Evolutionary conservation across 2,888 invertebrate genomes (phyloP).

Genomic region (Platynereis dumerilii): DNA sequence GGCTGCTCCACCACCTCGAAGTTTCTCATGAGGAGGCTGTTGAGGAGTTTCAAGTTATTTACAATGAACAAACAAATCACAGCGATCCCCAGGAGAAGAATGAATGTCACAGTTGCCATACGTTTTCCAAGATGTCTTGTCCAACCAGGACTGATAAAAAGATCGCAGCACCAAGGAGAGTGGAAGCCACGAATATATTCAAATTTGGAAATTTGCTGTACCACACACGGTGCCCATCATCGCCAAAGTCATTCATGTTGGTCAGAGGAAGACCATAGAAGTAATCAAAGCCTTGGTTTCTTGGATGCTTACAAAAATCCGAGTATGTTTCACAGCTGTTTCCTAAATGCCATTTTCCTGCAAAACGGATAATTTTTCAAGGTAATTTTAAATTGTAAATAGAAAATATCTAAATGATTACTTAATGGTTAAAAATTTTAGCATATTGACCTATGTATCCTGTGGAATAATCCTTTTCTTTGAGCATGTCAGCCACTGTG

Average conservation of each 20-base stretch:
- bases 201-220: conserved; percentile 10
- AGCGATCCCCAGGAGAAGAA: background rate
- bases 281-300: conserved; percentile 63
- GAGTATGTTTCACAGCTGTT: conserved; percentile 46
- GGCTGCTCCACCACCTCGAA: conserved; percentile 62
- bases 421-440: background rate
- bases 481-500: conserved; percentile 65
- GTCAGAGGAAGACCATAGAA: conserved; percentile 64
- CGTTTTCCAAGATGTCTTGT: background rate
- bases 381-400: background rate
- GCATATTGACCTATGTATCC: conserved; percentile 40
- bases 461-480: conserved; percentile 63
- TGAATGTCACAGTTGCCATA: background rate
- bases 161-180: conserved; percentile 20
- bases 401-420: background rate
- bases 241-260: conserved; percentile 56
- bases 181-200: conserved; percentile 12
- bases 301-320: conserved; percentile 59
- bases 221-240: conserved; percentile 19
- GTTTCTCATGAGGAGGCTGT: conserved; percentile 53
- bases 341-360: conserved; percentile 68
- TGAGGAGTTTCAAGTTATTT: conserved; percentile 13
- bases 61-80: background rate
- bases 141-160: background rate
- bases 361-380: background rate